phyloP scores from a whole-genome alignment of 2,797 vertebrate genomes.

The Crax fasciolata region DNA sequence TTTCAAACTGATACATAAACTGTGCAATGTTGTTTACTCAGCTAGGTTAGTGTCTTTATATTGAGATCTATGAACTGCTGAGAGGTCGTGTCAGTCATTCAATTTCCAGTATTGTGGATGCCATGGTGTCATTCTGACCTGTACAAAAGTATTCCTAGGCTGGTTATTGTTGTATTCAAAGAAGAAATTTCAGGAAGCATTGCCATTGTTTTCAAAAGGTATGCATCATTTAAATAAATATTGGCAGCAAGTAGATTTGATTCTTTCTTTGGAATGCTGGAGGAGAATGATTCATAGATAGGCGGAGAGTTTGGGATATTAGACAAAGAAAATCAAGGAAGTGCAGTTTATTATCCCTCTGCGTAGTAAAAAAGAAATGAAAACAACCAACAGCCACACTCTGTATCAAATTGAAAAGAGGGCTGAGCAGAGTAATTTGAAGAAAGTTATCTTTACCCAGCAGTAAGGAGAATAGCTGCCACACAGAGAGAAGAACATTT shows the following conservation, averaged over 20 bases:
- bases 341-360: neutral
- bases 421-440: neutral
- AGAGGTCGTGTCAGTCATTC: conserved; percentile 22
- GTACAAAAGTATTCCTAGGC: conserved; percentile 36
- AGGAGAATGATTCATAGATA: neutral
- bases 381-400: neutral
- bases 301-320: neutral
- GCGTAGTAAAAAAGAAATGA: neutral
- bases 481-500: neutral
- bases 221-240: neutral
- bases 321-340: neutral
- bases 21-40: neutral
- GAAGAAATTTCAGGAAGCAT: conserved; percentile 24
- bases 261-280: neutral
- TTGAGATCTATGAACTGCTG: neutral
- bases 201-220: neutral
- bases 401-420: neutral
- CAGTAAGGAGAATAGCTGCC: neutral
- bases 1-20: conserved; percentile 12
- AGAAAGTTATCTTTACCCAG: neutral
- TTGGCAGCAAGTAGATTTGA: neutral
- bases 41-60: neutral
- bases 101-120: neutral
- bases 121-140: conserved; percentile 15
- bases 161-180: conserved; percentile 38